Evolutionary conservation across 1,140 invertebrate species (phyloP).

Genomic region (Callitettix versicolor): DNA sequence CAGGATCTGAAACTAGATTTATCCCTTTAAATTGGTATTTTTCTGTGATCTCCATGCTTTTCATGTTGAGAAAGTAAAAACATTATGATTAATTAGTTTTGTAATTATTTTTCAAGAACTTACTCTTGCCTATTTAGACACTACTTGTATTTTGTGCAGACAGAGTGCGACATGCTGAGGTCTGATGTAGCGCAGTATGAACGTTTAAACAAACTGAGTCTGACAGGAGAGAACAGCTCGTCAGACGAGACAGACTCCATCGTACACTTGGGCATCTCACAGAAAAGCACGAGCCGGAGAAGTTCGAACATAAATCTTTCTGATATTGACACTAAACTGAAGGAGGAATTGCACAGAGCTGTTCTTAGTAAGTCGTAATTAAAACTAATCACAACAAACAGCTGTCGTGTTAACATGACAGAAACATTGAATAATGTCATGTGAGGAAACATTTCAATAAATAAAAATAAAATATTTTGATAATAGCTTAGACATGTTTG

Average conservation of each 20-base stretch:
- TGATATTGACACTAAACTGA: constrained; percentile 12
- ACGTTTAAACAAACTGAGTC: constrained; percentile 17
- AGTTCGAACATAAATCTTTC: not conserved
- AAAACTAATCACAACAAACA: too few species aligned
- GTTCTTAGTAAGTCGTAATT: constrained; percentile 15
- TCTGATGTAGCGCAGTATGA: constrained; percentile 17
- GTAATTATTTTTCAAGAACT: too few species aligned
- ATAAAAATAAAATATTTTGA: not conserved
- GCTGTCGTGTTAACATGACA: too few species aligned
- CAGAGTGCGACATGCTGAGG: constrained; percentile 19
- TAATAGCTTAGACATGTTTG: not conserved
- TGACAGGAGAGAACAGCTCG: constrained; percentile 8
- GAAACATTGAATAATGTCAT: too few species aligned
- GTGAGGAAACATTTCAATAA: too few species aligned
- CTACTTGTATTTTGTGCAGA: too few species aligned
- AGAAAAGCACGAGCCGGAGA: not conserved
- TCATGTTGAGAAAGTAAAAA: too few species aligned
- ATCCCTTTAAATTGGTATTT: too few species aligned
- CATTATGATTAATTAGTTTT: too few species aligned
- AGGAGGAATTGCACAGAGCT: constrained; percentile 16
- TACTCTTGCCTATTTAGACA: too few species aligned
- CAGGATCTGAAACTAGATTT: too few species aligned
- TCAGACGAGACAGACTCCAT: constrained; percentile 16
- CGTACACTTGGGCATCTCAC: constrained; percentile 1
- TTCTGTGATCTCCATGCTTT: too few species aligned